Percentiles rank a stretch among this genome's conserved stretches.
Evolutionary conservation across 2,113 vertebrate species (phyloP).

Genomic region (Oryzias woworae): DNA sequence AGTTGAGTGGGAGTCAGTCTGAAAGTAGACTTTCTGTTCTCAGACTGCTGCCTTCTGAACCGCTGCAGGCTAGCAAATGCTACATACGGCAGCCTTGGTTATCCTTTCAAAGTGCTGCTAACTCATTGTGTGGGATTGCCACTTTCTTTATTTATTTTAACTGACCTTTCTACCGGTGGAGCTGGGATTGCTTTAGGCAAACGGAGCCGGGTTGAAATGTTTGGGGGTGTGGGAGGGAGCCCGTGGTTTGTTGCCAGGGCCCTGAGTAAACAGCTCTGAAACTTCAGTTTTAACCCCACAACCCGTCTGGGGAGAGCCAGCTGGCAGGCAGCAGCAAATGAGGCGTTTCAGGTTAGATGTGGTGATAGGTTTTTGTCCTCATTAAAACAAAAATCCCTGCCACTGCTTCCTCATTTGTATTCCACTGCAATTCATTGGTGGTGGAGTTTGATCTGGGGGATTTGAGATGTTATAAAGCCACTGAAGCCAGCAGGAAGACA

Average conservation of each 20-base stretch:
- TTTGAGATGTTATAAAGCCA: constrained; percentile 59
- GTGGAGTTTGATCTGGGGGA: constrained; percentile 70
- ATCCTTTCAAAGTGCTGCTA: constrained; percentile 62
- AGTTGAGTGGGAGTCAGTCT: constrained; percentile 72
- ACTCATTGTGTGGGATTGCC: constrained; percentile 68
- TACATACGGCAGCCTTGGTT: constrained; percentile 66
- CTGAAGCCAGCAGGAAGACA: constrained; percentile 49
- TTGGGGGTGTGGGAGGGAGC: constrained; percentile 67
- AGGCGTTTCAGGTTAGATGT: constrained; percentile 76
- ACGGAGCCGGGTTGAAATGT: constrained; percentile 70
- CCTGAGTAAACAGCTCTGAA: constrained; percentile 47
- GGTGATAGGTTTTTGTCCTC: constrained; percentile 78
- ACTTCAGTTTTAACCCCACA: constrained; percentile 54
- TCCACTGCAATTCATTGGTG: constrained; percentile 55
- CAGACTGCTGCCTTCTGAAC: constrained; percentile 57
- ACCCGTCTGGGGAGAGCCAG: constrained; percentile 58
- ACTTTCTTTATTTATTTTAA: constrained; percentile 78
- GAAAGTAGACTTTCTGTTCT: constrained; percentile 64
- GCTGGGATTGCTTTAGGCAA: constrained; percentile 67
- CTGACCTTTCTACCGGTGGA: constrained; percentile 68
- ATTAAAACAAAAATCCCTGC: constrained; percentile 76
- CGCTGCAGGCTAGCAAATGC: constrained; percentile 68
- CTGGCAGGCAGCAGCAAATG: constrained; percentile 70
- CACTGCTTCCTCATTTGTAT: constrained; percentile 75
- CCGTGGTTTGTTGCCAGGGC: constrained; percentile 58